A percentile compares a stretch with the other conserved stretches of the same genome.
Conservation (phyloP, 2,888 invertebrate species). For the Temnothorax ravouxi region DNA sequence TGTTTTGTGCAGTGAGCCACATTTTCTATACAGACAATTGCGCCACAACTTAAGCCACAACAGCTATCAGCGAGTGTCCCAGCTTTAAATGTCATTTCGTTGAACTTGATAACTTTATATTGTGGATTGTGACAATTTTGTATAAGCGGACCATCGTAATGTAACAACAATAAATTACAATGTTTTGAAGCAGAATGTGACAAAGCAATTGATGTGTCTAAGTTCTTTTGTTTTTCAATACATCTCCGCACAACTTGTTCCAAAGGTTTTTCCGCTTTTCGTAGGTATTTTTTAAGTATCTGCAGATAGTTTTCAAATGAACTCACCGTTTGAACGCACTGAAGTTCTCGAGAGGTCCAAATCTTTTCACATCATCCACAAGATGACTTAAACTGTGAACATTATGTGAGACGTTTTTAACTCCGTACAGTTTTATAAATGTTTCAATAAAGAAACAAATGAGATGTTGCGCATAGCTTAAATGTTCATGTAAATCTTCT, state of each 20-base stretch:
- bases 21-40: slow-evolving; percentile 23
- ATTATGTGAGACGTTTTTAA: slow-evolving; percentile 1
- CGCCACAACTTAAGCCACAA: slow-evolving; percentile 20
- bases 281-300: background rate
- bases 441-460: background rate
- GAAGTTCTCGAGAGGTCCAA: slow-evolving; percentile 17
- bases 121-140: slow-evolving; percentile 15
- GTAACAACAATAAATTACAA: background rate
- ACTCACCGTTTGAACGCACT: slow-evolving; percentile 30
- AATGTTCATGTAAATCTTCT: background rate
- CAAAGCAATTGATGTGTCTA: no score
- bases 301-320: slow-evolving; percentile 13
- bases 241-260: slow-evolving; percentile 22
- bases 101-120: slow-evolving; percentile 13
- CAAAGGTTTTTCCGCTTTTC: slow-evolving; percentile 24
- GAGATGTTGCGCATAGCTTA: slow-evolving; percentile 3
- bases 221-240: background rate
- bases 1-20: background rate
- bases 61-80: slow-evolving; percentile 1
- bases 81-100: slow-evolving; percentile 12
- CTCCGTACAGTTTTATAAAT: background rate
- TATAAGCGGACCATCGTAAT: background rate
- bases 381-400: slow-evolving; percentile 3
- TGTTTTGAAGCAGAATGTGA: no score
- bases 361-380: slow-evolving; percentile 14